phyloP scores from a whole-genome alignment of 2,797 vertebrate genomes.

The Hippocampus kuda region DNA sequence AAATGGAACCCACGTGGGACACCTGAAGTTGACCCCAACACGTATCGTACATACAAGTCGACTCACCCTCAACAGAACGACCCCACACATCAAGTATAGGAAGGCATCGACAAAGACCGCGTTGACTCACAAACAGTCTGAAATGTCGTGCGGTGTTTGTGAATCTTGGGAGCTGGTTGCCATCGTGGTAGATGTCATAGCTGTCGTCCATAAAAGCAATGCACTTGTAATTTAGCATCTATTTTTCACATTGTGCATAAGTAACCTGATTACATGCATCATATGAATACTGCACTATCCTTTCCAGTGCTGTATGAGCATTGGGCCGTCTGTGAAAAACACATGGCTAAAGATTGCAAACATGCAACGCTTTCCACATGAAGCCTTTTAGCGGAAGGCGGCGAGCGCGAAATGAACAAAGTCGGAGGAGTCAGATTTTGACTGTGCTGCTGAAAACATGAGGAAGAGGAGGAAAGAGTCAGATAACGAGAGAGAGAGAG shows the following conservation, averaged over 20 bases:
- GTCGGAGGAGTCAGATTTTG: background rate
- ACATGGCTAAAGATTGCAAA: background rate
- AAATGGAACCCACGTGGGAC: conserved; percentile 34
- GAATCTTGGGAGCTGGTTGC: background rate
- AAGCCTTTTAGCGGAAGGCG: background rate
- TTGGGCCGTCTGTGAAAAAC: conserved; percentile 1
- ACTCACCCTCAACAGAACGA: background rate
- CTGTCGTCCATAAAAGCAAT: background rate
- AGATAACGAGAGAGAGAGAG: background rate
- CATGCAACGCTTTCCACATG: conserved; percentile 10
- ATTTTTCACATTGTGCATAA: background rate
- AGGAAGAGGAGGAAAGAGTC: background rate
- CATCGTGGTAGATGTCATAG: background rate
- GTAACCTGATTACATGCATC: background rate
- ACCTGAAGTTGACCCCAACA: conserved; percentile 17
- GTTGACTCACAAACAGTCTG: background rate
- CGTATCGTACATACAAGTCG: conserved; percentile 7
- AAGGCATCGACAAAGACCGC: background rate
- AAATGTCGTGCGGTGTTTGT: background rate
- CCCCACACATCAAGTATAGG: background rate
- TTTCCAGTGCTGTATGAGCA: background rate
- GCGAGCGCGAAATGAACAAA: background rate
- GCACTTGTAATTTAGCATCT: background rate
- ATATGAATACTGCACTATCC: background rate
- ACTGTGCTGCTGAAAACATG: background rate